Evolutionary conservation across 2,888 invertebrate species (phyloP).

Genomic region (Cyaniris semiargus): DNA sequence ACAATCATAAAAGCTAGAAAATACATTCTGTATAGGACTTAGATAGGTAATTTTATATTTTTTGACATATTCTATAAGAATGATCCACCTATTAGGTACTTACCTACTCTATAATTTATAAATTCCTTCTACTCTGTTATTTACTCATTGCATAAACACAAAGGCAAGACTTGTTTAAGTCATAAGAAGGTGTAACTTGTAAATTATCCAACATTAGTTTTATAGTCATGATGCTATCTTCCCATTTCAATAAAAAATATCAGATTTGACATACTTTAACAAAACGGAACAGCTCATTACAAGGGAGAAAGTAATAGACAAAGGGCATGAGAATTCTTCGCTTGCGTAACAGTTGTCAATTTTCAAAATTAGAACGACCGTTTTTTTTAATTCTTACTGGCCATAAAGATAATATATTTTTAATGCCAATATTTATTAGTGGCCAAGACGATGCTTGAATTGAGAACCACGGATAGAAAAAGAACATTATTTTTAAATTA

Average conservation of each 20-base stretch:
- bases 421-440: background rate
- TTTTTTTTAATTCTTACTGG: background rate
- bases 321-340: slow-evolving; percentile 24
- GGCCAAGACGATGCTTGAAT: no score
- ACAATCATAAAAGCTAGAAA: background rate
- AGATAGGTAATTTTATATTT: background rate
- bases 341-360: slow-evolving; percentile 9
- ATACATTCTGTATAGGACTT: background rate
- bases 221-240: slow-evolving; percentile 18
- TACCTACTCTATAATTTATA: background rate
- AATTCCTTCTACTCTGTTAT: background rate
- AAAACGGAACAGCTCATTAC: slow-evolving; percentile 14
- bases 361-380: slow-evolving; percentile 10
- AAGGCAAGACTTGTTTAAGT: slow-evolving; percentile 42
- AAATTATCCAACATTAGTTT: background rate
- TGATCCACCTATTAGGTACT: background rate
- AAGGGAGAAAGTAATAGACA: slow-evolving; percentile 24
- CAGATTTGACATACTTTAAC: slow-evolving; percentile 13
- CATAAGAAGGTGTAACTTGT: slow-evolving; percentile 13
- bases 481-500: slow-evolving; percentile 31
- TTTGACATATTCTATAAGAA: no score
- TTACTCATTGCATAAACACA: background rate
- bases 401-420: background rate
- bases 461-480: background rate
- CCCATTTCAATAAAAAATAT: slow-evolving; percentile 14